A percentile compares a stretch with the other conserved stretches of the same genome.
Evolutionary conservation across 2,888 invertebrate genomes (phyloP).

Genomic region (Miltochrista miniata): DNA sequence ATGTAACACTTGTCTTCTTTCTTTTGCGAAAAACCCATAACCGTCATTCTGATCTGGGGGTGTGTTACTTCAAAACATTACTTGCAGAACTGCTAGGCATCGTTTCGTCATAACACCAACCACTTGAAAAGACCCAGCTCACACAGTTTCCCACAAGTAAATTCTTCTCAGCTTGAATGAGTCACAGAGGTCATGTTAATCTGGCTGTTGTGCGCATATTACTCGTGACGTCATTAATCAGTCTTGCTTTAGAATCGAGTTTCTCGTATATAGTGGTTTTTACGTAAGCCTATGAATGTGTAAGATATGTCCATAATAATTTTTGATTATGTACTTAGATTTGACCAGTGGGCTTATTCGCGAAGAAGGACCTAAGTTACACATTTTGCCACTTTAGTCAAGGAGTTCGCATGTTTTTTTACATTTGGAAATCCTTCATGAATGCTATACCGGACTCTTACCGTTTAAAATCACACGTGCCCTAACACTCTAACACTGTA

Average conservation of each 20-base stretch:
- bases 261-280: slow-evolving; percentile 38
- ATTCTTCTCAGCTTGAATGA: slow-evolving; percentile 5
- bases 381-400: no score
- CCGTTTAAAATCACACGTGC: no score
- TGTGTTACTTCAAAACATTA: slow-evolving; percentile 34
- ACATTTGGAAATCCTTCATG: no score
- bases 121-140: slow-evolving; percentile 7
- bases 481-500: no score
- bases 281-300: slow-evolving; percentile 38
- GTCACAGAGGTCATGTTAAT: slow-evolving; percentile 24
- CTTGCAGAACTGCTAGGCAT: slow-evolving; percentile 29
- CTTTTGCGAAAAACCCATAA: slow-evolving; percentile 21
- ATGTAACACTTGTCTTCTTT: background rate
- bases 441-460: no score
- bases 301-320: slow-evolving; percentile 26
- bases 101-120: slow-evolving; percentile 15
- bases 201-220: slow-evolving; percentile 20
- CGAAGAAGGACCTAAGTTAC: no score
- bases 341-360: no score
- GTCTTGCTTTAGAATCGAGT: slow-evolving; percentile 17
- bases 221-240: slow-evolving; percentile 37
- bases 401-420: no score
- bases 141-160: background rate
- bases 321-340: no score
- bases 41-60: slow-evolving; percentile 26